phyloP scores from a whole-genome alignment of 2,113 vertebrate genomes.

The Melanerpes formicivorus region DNA sequence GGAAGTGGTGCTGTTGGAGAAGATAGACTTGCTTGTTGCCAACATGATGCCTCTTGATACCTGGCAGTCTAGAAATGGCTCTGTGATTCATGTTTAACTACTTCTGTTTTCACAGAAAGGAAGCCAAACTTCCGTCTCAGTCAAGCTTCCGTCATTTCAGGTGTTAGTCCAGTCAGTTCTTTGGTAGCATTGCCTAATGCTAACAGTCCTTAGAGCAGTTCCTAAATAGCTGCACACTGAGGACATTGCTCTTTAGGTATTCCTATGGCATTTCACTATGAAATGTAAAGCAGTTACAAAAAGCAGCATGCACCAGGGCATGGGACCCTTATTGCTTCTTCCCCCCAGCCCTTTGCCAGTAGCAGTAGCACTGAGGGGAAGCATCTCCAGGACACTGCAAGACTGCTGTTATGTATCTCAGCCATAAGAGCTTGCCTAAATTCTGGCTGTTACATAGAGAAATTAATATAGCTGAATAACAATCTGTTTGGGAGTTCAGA shows the following conservation, averaged over 20 bases:
- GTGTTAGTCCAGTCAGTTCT: background rate
- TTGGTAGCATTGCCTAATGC: background rate
- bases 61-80: background rate
- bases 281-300: background rate
- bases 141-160: background rate
- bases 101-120: background rate
- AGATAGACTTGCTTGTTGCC: background rate
- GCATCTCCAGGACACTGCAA: background rate
- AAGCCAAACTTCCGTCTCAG: background rate
- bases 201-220: background rate
- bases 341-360: background rate
- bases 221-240: background rate
- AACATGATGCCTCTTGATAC: background rate
- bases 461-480: background rate
- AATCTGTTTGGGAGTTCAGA: background rate
- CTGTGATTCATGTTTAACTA: background rate
- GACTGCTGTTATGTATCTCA: fast-evolving
- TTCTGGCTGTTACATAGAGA: background rate
- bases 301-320: background rate
- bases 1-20: background rate
- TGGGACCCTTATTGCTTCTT: background rate
- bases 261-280: background rate
- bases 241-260: background rate
- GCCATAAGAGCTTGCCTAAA: background rate
- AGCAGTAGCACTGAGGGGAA: background rate